phyloP scores from a whole-genome alignment of 1,140 invertebrate species.

The Drosophila pseudoananassae region DNA sequence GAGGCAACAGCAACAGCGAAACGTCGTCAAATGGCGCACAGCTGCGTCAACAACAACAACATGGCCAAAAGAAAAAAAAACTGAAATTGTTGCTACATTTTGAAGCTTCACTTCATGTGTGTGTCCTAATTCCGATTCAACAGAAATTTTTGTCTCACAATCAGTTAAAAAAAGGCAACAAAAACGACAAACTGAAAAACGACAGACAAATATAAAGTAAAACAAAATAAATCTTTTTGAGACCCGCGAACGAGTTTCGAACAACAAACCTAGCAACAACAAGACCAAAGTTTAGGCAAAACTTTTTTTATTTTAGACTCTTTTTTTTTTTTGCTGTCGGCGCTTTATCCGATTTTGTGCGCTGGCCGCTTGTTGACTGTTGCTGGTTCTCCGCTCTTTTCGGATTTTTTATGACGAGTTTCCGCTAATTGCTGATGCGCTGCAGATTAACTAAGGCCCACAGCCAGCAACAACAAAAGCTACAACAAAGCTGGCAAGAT shows the following conservation, averaged over 20 bases:
- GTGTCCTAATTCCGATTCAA: conserved; percentile 82
- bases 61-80: conserved; percentile 37
- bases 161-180: conserved; percentile 50
- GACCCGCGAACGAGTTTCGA: conserved; percentile 73
- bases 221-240: conserved; percentile 78
- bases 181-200: conserved; percentile 4
- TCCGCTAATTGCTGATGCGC: conserved; percentile 81
- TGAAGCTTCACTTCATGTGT: conserved; percentile 65
- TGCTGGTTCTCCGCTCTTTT: conserved; percentile 16
- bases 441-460: conserved; percentile 74
- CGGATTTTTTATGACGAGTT: conserved; percentile 76
- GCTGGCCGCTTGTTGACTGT: conserved; percentile 32
- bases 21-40: conserved; percentile 73
- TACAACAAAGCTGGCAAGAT: conserved; percentile 28
- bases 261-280: conserved; percentile 43
- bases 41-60: conserved; percentile 54
- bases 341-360: conserved; percentile 78
- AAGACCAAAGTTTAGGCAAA: conserved; percentile 66
- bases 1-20: conserved; percentile 48
- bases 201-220: conserved; percentile 57
- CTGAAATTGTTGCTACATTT: conserved; percentile 65
- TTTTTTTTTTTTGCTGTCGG: conserved; percentile 58
- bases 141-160: conserved; percentile 80
- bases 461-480: conserved; percentile 21
- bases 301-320: conserved; percentile 26